Evolutionary conservation across 2,888 invertebrate genomes (phyloP), one percentile per base, ranked within the genome.

Genomic region (Ophion slaviceki): DNA sequence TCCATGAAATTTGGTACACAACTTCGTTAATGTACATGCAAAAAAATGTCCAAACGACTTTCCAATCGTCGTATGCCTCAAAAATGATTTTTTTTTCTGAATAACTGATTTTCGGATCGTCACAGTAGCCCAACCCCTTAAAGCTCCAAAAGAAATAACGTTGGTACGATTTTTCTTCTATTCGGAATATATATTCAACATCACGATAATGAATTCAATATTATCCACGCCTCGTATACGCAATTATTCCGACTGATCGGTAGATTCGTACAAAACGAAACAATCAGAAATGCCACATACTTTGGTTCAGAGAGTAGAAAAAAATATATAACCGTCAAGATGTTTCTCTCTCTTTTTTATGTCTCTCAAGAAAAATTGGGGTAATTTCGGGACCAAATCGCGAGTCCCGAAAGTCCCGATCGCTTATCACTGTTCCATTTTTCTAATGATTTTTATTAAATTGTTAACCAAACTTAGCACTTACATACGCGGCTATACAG

Each of bases 281-380:
- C 40, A 24, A 36, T 66, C 10, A 5, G 11, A 47, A 77, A 66
- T 80, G 66, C 71, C 59, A 80, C 61, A 36, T 36, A 81, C 81
- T 81, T 84, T 84, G 80, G 80, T 84, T 84, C 62, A 68, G 68
- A 78, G 67, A 80, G 68, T 72, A 77, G 53, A 80, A 67, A 59
- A 70, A 47, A 53, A 32, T 64, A 40, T 66, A 64, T 72, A 59
- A 57, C 47, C 74, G 64, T 77, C 57, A 0, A 24, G 66, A 70
- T 71, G 64, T 70, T 61, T 61, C 45, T 67, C 70, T 53, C 14
- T 64, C 53, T 64, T 62, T 62, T 36, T 45, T 66, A 80, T 47
- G 11, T 47, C 45, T 53, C 64, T 77, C 66, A 53, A 72, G 53
- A 68, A 77, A 66, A 17, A 80, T 75, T 66, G 28, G 57, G 11